These are phyloP conservation scores for Scaptomyza graminum DNA, from an alignment of 1,140 invertebrate species.

Conservation along the genomic window DNA sequence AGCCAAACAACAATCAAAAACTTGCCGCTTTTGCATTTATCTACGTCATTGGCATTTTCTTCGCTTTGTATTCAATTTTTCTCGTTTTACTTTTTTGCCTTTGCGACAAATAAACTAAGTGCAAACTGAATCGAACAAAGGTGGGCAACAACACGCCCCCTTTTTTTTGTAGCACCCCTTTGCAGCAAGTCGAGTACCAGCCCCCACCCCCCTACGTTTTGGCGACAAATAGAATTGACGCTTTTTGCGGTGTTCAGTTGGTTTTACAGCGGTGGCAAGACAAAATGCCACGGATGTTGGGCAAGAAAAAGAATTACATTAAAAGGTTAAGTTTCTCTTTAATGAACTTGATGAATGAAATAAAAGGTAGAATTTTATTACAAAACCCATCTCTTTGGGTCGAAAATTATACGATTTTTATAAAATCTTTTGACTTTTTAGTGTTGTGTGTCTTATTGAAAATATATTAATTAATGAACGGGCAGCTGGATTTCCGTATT, in stretches of 20 bases:
- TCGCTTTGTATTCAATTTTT: conserved; percentile 77
- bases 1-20: conserved; percentile 61
- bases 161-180: conserved; percentile 3
- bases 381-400: no score
- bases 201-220: conserved; percentile 4
- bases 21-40: conserved; percentile 78
- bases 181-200: background rate
- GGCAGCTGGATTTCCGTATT: no score
- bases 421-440: no score
- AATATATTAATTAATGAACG: no score
- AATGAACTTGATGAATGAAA: no score
- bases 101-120: conserved; percentile 76
- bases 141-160: conserved; percentile 8
- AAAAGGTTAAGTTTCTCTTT: no score
- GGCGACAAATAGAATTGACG: conserved; percentile 75
- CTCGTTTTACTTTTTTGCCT: conserved; percentile 34
- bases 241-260: conserved; percentile 63
- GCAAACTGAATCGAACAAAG: conserved; percentile 54
- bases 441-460: no score
- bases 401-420: no score
- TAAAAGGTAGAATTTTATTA: no score
- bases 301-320: no score
- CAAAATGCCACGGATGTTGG: background rate
- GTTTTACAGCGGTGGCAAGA: conserved; percentile 38
- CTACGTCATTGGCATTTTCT: conserved; percentile 76